Evolutionary conservation across 2,888 invertebrate species (phyloP).

Genomic region (Mactromeris polynyma): DNA sequence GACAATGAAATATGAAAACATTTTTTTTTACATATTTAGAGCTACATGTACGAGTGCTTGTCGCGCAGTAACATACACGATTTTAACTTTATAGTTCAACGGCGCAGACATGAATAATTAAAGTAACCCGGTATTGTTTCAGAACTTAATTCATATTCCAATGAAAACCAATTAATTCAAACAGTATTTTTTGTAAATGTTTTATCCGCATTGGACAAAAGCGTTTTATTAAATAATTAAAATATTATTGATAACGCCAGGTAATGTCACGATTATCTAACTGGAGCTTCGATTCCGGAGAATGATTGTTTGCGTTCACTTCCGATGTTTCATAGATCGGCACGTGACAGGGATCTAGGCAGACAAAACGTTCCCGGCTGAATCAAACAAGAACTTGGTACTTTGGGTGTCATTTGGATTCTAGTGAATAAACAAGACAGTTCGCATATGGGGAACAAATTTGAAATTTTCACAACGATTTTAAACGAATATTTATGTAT

Average conservation of each 20-base stretch:
- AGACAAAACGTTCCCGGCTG: background rate
- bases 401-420: background rate
- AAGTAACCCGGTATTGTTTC: background rate
- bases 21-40: too few relatives aligned
- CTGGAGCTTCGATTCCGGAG: constrained; percentile 1
- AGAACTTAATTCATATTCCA: background rate
- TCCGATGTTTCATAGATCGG: background rate
- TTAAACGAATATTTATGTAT: too few relatives aligned
- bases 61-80: too few relatives aligned
- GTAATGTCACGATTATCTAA: too few relatives aligned
- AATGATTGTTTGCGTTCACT: background rate
- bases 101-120: background rate
- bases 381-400: background rate
- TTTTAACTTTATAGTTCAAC: too few relatives aligned
- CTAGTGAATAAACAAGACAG: background rate
- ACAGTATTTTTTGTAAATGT: background rate
- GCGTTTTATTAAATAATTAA: background rate
- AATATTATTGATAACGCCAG: background rate
- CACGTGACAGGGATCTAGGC: background rate
- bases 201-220: background rate
- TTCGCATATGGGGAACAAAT: background rate
- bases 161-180: background rate
- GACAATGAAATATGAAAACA: too few relatives aligned
- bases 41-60: too few relatives aligned
- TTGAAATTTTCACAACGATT: background rate